Evolutionary conservation across 2,797 vertebrate genomes (phyloP), one percentile per base, ranked within the genome.

Genomic region (Alectoris magna): DNA sequence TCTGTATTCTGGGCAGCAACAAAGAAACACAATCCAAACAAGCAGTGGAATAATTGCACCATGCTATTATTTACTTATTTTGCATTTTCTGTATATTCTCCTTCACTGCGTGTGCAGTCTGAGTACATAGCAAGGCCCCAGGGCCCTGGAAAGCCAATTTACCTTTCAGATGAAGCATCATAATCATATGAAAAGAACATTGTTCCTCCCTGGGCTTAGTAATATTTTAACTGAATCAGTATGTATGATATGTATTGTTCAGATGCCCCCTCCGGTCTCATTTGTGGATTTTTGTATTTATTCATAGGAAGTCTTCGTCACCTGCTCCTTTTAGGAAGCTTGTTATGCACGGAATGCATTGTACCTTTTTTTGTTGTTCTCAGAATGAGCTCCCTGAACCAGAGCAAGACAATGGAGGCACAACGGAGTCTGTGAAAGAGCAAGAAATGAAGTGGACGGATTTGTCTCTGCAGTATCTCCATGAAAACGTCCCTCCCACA

Each of bases 401-500:
- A 39, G 99, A 99, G 88, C 99, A 99, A 96, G 99, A 99, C 97
- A 99, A 99, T 0, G 99, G 99, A 2, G 99, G 99, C 92, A 98
- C 98, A 58, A 99, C 99, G 0, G 99, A 99, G 94, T 99, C 99
- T 2, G 99, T 99, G 80, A 99, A 99, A 90, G 99, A 99, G 76
- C 99, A 99, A 95, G 99, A 99, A 97, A 99, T 99, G 99, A 99
- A 99, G 97, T 99, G 99, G 99, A 98, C 99, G 5, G 99, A 99
- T 96, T 95, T 99, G 68, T 98, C 99, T 60, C 97, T 99, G 60
- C 99, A 99, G 93, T 99, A 98, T 94, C 98, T 99, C 70, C 99
- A 99, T 24, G 99, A 99, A 97, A 99, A 99, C 0, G 98, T 99
- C 10, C 99, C 99, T 2, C 98, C 97, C 72, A 96, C 98, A 0